phyloP scores from a whole-genome alignment of 2,888 invertebrate genomes.

The Phorcus lineatus region DNA sequence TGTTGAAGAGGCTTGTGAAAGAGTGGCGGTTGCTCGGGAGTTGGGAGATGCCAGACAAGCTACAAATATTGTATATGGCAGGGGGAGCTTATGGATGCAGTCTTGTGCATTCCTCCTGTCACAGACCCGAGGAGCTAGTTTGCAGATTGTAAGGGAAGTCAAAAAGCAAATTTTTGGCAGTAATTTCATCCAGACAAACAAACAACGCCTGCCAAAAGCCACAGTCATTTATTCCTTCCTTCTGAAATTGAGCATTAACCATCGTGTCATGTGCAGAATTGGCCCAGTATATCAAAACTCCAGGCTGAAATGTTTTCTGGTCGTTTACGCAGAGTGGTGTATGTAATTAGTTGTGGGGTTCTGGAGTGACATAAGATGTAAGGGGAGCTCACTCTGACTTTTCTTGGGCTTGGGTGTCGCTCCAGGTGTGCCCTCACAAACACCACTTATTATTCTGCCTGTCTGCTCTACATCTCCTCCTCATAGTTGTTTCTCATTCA shows the following conservation, averaged over 20 bases:
- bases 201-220: constrained; percentile 12
- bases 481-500: neutral
- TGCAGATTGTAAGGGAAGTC: constrained; percentile 22
- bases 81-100: constrained; percentile 18
- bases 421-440: constrained; percentile 16
- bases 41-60: neutral
- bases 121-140: neutral
- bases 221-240: neutral
- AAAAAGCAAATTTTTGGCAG: constrained; percentile 25
- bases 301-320: neutral
- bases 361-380: neutral
- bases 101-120: constrained; percentile 17
- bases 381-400: neutral
- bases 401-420: neutral
- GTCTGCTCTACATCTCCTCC: neutral
- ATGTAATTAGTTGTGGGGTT: constrained; percentile 12
- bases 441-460: constrained; percentile 11
- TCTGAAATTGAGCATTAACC: constrained; percentile 28
- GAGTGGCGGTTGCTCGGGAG: neutral
- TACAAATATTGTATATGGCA: constrained; percentile 17
- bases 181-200: constrained; percentile 25
- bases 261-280: constrained; percentile 19
- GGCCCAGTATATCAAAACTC: constrained; percentile 21
- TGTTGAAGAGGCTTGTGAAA: neutral
- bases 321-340: constrained; percentile 6